Evolutionary conservation across 92 coral and sea anemone genomes (phyloP), one percentile per base, ranked within the genome.

Genomic region (Actinostola sp.): DNA sequence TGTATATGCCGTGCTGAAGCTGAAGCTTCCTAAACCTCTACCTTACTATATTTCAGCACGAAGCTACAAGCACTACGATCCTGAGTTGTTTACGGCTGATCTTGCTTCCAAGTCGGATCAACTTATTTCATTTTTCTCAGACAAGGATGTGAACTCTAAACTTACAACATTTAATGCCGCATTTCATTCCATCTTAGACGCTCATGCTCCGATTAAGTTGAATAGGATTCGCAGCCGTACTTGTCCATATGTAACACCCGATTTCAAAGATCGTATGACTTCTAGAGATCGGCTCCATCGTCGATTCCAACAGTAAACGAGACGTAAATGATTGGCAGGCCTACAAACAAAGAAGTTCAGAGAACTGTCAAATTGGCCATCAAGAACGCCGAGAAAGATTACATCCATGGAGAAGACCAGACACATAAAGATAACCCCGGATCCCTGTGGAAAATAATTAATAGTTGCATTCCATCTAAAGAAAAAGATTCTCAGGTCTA

Each of bases 151-250:
- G 11, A 34, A 74, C 28, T 27, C 13, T 30, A 74, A 74, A 27
- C 60, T 74, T 19, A 21, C n/a, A 9, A 71, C 31, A 4, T 23
- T 71, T 24, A 83, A 83, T 31, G 42, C 58, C 27, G 72, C 56
- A 35, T 52, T 83, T n/a, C 78, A 62, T 14, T 51, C 60, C 48
- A 41, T 44, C 19, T 75, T 84, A 5, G 81, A 72, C 27, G 26
- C 54, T 0, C 78, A 80, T 33, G 82, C 85, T 26, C 86, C 82
- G 8, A 51, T 73, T 9, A 67, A 61, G 66, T 66, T 78, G 8
- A 29, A 55, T 27, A 79, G 65, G 64, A 46, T 84, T 32, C 62
- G 61, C 17, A 67, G 34, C 59, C 12, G 59, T 6, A 66, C 73
- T 6, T 67, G 73, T 33, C 76, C 76, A 7, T 61, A 34, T 32